phyloP scores from a whole-genome alignment of 1,140 invertebrate genomes.

The Drosophila murphyi region DNA sequence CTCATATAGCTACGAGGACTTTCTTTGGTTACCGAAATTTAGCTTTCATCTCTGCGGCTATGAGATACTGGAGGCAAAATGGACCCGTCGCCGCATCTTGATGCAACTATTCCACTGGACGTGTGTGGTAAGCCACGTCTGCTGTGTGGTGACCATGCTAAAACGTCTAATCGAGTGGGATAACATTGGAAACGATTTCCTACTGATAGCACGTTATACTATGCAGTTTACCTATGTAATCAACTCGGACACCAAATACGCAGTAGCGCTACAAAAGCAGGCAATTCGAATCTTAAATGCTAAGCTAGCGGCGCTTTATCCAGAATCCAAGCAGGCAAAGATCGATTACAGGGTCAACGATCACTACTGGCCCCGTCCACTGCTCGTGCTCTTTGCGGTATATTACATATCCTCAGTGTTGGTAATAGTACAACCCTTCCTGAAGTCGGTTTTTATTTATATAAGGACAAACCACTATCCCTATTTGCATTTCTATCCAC shows the following conservation, averaged over 20 bases:
- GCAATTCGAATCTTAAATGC: constrained; percentile 31
- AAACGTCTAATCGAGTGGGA: constrained; percentile 33
- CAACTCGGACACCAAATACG: constrained; percentile 58
- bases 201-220: constrained; percentile 51
- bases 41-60: constrained; percentile 40
- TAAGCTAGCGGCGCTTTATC: constrained; percentile 44
- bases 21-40: constrained; percentile 23
- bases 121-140: constrained; percentile 31
- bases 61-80: constrained; percentile 16
- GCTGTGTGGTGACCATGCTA: constrained; percentile 33
- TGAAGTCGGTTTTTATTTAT: constrained; percentile 23
- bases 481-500: constrained; percentile 58
- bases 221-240: constrained; percentile 54
- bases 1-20: constrained; percentile 48
- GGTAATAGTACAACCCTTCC: constrained; percentile 45
- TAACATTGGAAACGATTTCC: constrained; percentile 15
- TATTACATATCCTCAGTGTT: constrained; percentile 51
- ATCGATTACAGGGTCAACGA: constrained; percentile 44
- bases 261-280: constrained; percentile 22
- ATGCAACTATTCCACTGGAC: constrained; percentile 29
- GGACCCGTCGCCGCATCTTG: neutral
- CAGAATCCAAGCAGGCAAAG: constrained; percentile 22
- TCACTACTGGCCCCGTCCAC: constrained; percentile 45
- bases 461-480: constrained; percentile 11
- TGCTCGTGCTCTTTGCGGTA: constrained; percentile 12